Percentiles rank a stretch among this genome's conserved stretches.
Evolutionary conservation across 2,888 invertebrate species (phyloP).

Genomic region (Clanis bilineata): DNA sequence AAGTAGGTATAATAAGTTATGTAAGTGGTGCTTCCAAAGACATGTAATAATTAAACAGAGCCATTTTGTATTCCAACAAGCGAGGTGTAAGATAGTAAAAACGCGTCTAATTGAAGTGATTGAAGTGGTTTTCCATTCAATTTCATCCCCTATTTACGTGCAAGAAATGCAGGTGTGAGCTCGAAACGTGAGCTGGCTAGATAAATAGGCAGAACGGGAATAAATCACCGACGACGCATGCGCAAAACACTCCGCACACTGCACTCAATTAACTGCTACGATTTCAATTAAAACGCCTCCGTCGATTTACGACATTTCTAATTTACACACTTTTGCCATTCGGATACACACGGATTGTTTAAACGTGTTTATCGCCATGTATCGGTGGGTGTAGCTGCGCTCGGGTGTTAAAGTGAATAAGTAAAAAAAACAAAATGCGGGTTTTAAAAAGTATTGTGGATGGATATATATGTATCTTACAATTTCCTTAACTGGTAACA

Average conservation of each 20-base stretch:
- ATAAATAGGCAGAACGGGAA: constrained; percentile 61
- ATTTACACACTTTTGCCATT: constrained; percentile 64
- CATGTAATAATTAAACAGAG: background rate
- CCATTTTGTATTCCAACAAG: constrained; percentile 4
- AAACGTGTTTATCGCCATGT: background rate
- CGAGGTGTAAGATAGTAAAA: background rate
- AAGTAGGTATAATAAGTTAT: background rate
- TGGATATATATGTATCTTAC: background rate
- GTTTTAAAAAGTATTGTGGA: background rate
- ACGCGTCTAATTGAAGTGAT: background rate
- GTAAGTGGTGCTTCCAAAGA: background rate
- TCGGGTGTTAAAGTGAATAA: background rate
- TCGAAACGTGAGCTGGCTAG: constrained; percentile 48
- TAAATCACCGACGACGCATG: constrained; percentile 69
- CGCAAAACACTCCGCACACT: constrained; percentile 49
- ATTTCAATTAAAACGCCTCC: constrained; percentile 79
- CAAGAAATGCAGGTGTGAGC: constrained; percentile 46
- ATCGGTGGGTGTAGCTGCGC: background rate
- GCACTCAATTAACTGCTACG: constrained; percentile 72
- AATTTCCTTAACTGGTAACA: too few relatives aligned
- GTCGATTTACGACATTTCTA: constrained; percentile 68
- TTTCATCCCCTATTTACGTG: constrained; percentile 34
- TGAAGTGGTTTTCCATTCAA: constrained; percentile 6
- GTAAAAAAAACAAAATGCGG: background rate
- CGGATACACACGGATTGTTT: constrained; percentile 39